phyloP scores from a whole-genome alignment of 2,888 invertebrate species.

The Lobophora halterata region DNA sequence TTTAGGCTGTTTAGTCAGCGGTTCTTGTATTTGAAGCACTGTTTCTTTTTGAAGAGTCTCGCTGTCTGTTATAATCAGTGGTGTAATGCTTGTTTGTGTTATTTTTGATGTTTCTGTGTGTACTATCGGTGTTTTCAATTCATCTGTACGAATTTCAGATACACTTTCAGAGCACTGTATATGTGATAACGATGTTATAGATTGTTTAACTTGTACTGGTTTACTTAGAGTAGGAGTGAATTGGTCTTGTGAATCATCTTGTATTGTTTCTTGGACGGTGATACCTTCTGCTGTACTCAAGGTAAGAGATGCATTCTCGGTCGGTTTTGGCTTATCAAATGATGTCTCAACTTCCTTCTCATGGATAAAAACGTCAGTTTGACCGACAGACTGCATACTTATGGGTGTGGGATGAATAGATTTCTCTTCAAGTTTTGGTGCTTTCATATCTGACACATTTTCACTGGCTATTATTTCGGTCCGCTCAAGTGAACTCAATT shows the following conservation, averaged over 20 bases:
- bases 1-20: constrained; percentile 49
- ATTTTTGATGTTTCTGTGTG: constrained; percentile 47
- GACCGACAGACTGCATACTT: constrained; percentile 47
- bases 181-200: constrained; percentile 55
- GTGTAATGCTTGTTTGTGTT: constrained; percentile 53
- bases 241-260: constrained; percentile 50
- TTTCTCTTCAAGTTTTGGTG: constrained; percentile 34
- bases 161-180: constrained; percentile 64
- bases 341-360: constrained; percentile 50
- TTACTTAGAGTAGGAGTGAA: constrained; percentile 44
- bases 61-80: constrained; percentile 62
- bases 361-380: constrained; percentile 49
- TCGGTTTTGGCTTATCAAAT: constrained; percentile 34
- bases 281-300: constrained; percentile 53
- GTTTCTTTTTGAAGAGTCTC: constrained; percentile 62
- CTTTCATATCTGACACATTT: constrained; percentile 38
- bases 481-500: constrained; percentile 53
- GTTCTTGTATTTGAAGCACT: constrained; percentile 47
- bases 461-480: constrained; percentile 53
- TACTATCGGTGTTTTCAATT: constrained; percentile 44
- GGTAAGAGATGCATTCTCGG: constrained; percentile 47
- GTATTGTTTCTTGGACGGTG: constrained; percentile 58
- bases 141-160: constrained; percentile 47
- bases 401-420: constrained; percentile 39
- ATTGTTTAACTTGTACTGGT: constrained; percentile 49